phyloP scores from a whole-genome alignment of 2,113 vertebrate genomes.

The Oreocharis arfaki region DNA sequence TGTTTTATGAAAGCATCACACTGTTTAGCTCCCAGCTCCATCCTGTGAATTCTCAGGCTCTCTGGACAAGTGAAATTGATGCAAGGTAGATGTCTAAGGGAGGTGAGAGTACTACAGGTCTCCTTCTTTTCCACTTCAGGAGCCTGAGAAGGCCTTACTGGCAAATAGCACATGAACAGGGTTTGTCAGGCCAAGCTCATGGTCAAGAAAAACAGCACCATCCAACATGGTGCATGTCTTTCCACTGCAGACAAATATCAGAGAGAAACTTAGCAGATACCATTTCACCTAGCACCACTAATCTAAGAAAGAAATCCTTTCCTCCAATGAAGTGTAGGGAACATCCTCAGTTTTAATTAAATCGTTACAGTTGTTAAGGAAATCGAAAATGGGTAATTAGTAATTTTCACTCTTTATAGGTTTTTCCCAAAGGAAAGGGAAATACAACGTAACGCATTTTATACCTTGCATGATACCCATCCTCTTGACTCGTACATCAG shows the following conservation, averaged over 20 bases:
- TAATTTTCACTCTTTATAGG: neutral
- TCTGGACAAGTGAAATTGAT: neutral
- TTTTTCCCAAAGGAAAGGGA: neutral
- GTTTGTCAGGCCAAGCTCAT: neutral
- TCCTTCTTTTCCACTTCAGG: neutral
- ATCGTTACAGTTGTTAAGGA: neutral
- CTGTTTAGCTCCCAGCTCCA: neutral
- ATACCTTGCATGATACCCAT: neutral
- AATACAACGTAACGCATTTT: neutral
- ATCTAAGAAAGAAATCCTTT: neutral
- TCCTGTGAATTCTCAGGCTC: neutral
- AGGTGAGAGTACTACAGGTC: no score
- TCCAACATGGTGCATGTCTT: rapidly evolving
- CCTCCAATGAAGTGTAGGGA: neutral
- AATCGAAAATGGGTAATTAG: neutral
- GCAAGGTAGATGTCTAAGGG: neutral
- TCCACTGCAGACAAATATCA: neutral
- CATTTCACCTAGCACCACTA: neutral
- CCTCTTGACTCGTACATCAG: neutral
- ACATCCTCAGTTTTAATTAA: neutral
- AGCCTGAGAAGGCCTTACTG: neutral
- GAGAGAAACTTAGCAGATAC: neutral
- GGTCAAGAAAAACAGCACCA: neutral
- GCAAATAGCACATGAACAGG: neutral
- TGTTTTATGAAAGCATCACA: neutral